Evolutionary conservation across 1,140 invertebrate genomes (phyloP).

Genomic region (Drosophila rhopaloa): DNA sequence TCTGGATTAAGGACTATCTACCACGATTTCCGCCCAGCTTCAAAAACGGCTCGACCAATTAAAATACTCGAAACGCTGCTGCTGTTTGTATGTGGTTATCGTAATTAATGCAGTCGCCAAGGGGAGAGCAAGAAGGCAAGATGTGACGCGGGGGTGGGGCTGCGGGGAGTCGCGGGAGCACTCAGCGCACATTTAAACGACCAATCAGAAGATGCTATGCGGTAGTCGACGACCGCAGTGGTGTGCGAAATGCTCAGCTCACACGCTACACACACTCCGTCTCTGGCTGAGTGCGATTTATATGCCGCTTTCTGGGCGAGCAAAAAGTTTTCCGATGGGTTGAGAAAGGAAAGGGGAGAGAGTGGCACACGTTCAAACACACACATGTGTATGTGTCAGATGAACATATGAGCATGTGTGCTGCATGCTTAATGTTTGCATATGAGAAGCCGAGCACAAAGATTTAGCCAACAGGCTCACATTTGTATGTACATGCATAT

Average conservation of each 20-base stretch:
- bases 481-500: constrained; percentile 27
- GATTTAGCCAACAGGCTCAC: constrained; percentile 27
- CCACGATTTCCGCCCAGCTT: not conserved
- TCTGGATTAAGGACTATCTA: not conserved
- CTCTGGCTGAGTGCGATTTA: constrained; percentile 35
- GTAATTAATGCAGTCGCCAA: constrained; percentile 63
- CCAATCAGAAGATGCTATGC: constrained; percentile 76
- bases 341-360: constrained; percentile 1
- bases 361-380: constrained; percentile 1
- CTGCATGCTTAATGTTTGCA: constrained; percentile 34
- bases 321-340: constrained; percentile 27
- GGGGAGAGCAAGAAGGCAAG: constrained; percentile 7
- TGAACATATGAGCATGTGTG: constrained; percentile 15
- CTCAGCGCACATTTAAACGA: constrained; percentile 49
- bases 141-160: constrained; percentile 2
- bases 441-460: constrained; percentile 15
- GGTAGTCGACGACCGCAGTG: constrained; percentile 28
- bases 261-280: constrained; percentile 23
- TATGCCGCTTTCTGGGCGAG: constrained; percentile 41
- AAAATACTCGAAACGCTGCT: constrained; percentile 44
- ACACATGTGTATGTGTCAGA: constrained; percentile 4
- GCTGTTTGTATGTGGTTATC: constrained; percentile 36
- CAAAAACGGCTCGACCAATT: constrained; percentile 49
- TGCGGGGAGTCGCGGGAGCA: constrained; percentile 56
- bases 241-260: constrained; percentile 62